Evolutionary conservation across 2,888 invertebrate species (phyloP).

Genomic region (Limnephilus lunatus): DNA sequence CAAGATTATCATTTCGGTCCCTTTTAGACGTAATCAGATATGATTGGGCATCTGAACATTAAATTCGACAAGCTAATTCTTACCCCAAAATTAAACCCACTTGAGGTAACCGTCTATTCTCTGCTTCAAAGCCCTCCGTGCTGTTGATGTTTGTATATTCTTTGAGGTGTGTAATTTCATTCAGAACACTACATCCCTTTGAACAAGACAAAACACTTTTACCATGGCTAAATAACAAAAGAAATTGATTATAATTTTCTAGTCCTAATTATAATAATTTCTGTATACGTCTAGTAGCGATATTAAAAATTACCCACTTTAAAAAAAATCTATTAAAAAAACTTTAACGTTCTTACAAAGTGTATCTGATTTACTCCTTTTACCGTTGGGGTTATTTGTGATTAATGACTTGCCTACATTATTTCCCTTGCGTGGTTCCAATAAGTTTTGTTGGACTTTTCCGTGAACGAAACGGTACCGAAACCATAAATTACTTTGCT

Average conservation of each 20-base stretch:
- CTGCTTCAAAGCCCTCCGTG: too few species aligned
- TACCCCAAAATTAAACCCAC: too few species aligned
- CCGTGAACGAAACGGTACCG: slow-evolving; percentile 17
- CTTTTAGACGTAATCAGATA: too few species aligned
- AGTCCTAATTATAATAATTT: neutral
- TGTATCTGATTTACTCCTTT: neutral
- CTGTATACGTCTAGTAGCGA: neutral
- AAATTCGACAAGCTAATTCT: too few species aligned
- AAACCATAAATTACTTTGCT: slow-evolving; percentile 24
- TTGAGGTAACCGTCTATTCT: too few species aligned
- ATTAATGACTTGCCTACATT: neutral
- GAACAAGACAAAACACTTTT: neutral
- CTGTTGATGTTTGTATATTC: too few species aligned
- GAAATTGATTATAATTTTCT: neutral
- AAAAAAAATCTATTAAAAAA: neutral
- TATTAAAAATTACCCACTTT: neutral
- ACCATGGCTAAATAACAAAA: neutral
- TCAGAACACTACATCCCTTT: too few species aligned
- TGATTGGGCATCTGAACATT: too few species aligned
- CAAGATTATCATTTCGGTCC: too few species aligned
- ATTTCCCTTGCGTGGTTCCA: neutral
- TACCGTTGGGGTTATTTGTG: neutral
- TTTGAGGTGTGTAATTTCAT: neutral
- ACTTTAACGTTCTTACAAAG: neutral
- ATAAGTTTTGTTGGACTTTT: slow-evolving; percentile 28